Evolutionary conservation across 2,888 invertebrate genomes (phyloP), one percentile per base, ranked within the genome.

Genomic region (Maniola hyperantus): DNA sequence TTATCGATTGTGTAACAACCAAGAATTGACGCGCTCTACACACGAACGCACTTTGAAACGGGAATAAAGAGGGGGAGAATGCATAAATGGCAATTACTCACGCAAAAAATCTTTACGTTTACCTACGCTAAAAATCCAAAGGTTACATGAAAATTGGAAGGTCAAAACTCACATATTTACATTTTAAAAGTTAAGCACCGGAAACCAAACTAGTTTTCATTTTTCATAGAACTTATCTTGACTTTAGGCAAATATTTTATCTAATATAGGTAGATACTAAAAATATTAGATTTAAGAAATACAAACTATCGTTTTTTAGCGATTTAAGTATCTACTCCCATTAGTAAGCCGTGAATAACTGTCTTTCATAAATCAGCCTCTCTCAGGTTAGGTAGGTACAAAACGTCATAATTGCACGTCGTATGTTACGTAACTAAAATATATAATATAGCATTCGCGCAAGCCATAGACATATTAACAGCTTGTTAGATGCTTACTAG

Each of bases 131-230:
- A 13, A 57, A 11, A 57, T 42, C 20, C 20, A 57, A 57, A 57
- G 39, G 57, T 57, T 57, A 42, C 13, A 20, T 42, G 20, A 15
- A 39, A 11, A 57, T 13, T 42, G 42, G 42, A 57, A 57, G 57
- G 57, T 57, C 57, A 55, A 20, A 57, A 57, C 20, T n/a, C 39
- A 57, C 20, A 42, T 42, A 57, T 57, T 57, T 42, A 18, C 57
- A 57, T 57, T 20, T 57, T 57, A 57, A 57, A 57, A 57, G 57
- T 57, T 57, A 57, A 57, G 42, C 13, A 26, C 57, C 39, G 57
- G 57, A 57, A 57, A 42, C 57, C 42, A 57, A 57, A 57, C 57
- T 39, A 13, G 57, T 57, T 57, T 57, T 15, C 0, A 57, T 57
- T 42, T 54, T 54, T 54, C 54, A 54, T 34, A 54, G 53, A 34